Evolutionary conservation across 1,140 invertebrate species (phyloP), one percentile per base, ranked within the genome.

Genomic region (Polypedilum pembai): DNA sequence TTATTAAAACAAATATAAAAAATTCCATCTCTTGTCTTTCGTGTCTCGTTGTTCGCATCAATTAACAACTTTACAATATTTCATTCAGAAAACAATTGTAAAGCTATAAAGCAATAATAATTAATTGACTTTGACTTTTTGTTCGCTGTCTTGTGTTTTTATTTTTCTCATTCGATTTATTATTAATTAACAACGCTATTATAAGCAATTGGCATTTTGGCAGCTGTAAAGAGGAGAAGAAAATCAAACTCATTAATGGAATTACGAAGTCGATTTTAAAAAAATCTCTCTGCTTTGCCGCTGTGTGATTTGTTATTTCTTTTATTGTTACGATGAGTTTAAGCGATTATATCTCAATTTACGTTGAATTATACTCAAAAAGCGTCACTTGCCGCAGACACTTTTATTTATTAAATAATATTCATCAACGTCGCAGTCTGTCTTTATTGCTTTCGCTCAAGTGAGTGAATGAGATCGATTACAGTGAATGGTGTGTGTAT

Each of bases 341-440:
- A 21, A 69, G 65, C 65, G 65, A 69, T 69, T 69, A 69, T 69
- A 69, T 69, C 65, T 69, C 65, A 69, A 69, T 69, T 69, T 20
- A 69, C 20, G 17, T 21, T 33, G 65, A 69, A 69, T 69, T 69
- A 69, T 69, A 18, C 65, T 69, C 45, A 56, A 56, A 56, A 56
- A 33, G 24, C 45, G 45, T 56, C 45, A 56, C 20, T 69, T 69
- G 65, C 17, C 65, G 65, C 65, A 69, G n/a, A n/a, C 45, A 56
- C 45, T 56, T 56, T 12, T 56, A 56, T 56, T 56, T 56, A 56
- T 56, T 12, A 56, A 56, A 56, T n/a, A 56, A 56, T 56, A n/a
- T n/a, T 56, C 45, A 56, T 56, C 45, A 56, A 56, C 45, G n/a
- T 33, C 24, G 24, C 24, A 3, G 24, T 33, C 24, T 33, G 24